Evolutionary conservation across 2,113 vertebrate genomes (phyloP).

Genomic region (Corvus moneduloides): DNA sequence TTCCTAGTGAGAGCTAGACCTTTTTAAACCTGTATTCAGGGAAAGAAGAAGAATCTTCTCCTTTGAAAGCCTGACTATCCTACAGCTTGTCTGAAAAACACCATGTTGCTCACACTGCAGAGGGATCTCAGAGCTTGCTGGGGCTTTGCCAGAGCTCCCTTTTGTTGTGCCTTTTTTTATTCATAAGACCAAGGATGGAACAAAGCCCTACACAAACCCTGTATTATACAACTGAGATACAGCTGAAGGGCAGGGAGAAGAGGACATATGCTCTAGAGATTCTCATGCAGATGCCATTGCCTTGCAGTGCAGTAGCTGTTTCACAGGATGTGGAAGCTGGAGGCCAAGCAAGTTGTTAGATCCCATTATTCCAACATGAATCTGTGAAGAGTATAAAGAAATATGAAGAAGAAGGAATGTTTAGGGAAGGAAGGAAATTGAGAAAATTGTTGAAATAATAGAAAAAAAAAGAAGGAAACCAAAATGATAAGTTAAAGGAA

Average conservation of each 20-base stretch:
- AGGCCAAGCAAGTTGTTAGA: neutral
- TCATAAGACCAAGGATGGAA: neutral
- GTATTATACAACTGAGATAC: neutral
- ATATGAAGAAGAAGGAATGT: neutral
- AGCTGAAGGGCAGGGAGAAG: neutral
- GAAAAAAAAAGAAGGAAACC: neutral
- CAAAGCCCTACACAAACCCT: slow-evolving; percentile 3
- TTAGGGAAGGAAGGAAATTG: neutral
- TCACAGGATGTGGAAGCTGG: neutral
- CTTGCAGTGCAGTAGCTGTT: neutral
- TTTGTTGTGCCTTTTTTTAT: slow-evolving; percentile 7
- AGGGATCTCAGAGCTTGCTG: neutral
- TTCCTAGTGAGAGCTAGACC: neutral
- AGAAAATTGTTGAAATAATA: neutral
- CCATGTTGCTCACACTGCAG: neutral
- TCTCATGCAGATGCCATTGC: neutral
- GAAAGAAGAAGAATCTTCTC: neutral
- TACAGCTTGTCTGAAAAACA: neutral
- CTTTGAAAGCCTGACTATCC: neutral
- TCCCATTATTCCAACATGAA: neutral
- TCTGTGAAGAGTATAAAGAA: neutral
- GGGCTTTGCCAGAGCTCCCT: neutral
- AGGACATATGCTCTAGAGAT: neutral
- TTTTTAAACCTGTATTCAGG: neutral
- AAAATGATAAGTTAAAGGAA: neutral